Evolutionary conservation across 2,888 invertebrate species (phyloP), one percentile per base, ranked within the genome.

Genomic region (Caenorhabditis doughertyi): DNA sequence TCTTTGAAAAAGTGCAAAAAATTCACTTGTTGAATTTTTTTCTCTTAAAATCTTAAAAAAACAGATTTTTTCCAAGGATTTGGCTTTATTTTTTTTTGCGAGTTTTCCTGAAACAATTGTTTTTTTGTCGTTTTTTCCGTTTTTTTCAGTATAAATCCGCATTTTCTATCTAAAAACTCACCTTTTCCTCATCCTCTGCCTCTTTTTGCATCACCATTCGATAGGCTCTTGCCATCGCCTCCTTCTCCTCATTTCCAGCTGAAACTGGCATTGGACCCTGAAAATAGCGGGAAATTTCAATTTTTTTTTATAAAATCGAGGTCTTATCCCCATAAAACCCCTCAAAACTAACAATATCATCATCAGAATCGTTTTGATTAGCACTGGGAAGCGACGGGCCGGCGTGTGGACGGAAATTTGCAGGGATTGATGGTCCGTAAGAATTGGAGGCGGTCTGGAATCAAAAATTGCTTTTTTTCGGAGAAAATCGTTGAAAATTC

Each of bases 291-390:
- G n/a, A n/a, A n/a, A 21, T 51, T 11, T 2, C 25, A 9, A 25
- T 25, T 51, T n/a, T 64, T 58, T 25, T 27, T 16, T 65, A 27
- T 25, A 56, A 56, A 39, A 71, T 21, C 16, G 21, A 23, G 16
- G n/a, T n/a, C n/a, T n/a, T n/a, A n/a, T n/a, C n/a, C n/a, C n/a
- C n/a, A 60, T 8, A 53, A 32, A 47, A 73, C 74, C 39, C 9
- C 73, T n/a, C n/a, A n/a, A n/a, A n/a, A n/a, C n/a, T n/a, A n/a
- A n/a, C 81, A 62, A 86, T 81, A 47, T 84, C 83, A 7, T 83
- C 86, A 67, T 83, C 86, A 42, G 79, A 77, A 47, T 84, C 84
- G 9, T 71, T 49, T 7, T 44, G 35, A 9, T 42, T 3, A 49
- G 51, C 55, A 39, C 29, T 39, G 13, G 83, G 80, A n/a, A 83